Conservation (phyloP, 2,888 invertebrate species). For the Coremacera marginata region DNA sequence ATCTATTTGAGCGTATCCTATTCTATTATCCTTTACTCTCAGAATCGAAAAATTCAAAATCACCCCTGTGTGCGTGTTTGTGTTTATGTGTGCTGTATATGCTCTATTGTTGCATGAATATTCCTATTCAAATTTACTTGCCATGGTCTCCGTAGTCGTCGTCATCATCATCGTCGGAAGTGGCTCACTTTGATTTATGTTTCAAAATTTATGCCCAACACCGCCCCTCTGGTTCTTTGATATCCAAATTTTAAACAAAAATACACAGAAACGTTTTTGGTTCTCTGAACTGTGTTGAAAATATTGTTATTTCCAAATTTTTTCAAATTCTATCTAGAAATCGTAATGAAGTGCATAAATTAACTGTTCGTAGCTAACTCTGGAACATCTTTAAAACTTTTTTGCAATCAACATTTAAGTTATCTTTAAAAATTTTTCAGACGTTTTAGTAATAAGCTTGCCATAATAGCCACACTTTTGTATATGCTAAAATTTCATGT, state of each 20-base stretch:
- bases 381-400: background rate
- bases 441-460: no score
- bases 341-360: constrained; percentile 19
- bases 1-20: constrained; percentile 58
- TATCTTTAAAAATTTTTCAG: no score
- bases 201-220: constrained; percentile 59
- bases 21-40: constrained; percentile 46
- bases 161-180: constrained; percentile 59
- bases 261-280: background rate
- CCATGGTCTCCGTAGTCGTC: constrained; percentile 6
- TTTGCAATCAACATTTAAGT: no score
- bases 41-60: constrained; percentile 16
- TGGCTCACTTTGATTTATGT: constrained; percentile 69
- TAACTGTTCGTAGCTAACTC: background rate
- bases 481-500: no score
- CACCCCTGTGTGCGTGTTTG: constrained; percentile 19
- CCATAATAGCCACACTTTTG: no score
- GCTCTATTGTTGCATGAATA: constrained; percentile 38
- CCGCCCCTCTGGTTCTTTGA: constrained; percentile 38
- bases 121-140: constrained; percentile 52
- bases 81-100: constrained; percentile 17
- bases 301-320: background rate
- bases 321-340: background rate
- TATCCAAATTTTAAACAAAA: constrained; percentile 23
- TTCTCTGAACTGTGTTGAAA: background rate